Conservation (phyloP, 1,140 invertebrate species). For the Cataglyphis hispanica region DNA sequence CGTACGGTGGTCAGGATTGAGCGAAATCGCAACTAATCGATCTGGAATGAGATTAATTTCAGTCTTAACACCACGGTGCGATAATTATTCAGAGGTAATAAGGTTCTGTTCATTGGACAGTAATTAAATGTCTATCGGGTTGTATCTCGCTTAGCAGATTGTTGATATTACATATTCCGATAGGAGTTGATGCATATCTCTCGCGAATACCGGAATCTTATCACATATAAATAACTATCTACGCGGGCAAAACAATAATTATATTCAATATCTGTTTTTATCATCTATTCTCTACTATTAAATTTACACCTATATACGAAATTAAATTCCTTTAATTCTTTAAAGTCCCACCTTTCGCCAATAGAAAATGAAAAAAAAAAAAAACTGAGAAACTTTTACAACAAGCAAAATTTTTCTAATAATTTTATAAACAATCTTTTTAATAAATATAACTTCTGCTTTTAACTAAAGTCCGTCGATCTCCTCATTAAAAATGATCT, state of each 20-base stretch:
- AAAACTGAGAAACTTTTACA: background rate
- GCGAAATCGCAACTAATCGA: constrained; percentile 68
- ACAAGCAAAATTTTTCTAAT: constrained; percentile 5
- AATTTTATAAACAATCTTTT: background rate
- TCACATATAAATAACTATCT: constrained; percentile 38
- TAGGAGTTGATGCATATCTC: constrained; percentile 22
- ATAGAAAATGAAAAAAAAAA: too few relatives aligned
- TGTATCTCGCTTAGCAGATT: constrained; percentile 34
- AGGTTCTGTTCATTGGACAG: constrained; percentile 50
- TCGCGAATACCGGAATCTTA: constrained; percentile 31
- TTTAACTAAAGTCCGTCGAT: background rate
- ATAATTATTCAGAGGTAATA: constrained; percentile 66
- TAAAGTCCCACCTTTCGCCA: too few relatives aligned
- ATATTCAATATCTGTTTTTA: constrained; percentile 29
- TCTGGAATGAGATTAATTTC: constrained; percentile 73
- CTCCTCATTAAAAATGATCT: constrained; percentile 44
- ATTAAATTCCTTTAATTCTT: too few relatives aligned
- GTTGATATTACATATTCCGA: constrained; percentile 30
- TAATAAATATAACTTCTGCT: background rate
- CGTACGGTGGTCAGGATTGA: constrained; percentile 32
- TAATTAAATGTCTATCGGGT: constrained; percentile 69
- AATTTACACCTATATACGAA: background rate
- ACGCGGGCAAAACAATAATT: constrained; percentile 42
- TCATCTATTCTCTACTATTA: background rate
- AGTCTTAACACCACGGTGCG: constrained; percentile 55